phyloP scores from a whole-genome alignment of 2,888 invertebrate species.

The Himalopsyche kuldschensis region DNA sequence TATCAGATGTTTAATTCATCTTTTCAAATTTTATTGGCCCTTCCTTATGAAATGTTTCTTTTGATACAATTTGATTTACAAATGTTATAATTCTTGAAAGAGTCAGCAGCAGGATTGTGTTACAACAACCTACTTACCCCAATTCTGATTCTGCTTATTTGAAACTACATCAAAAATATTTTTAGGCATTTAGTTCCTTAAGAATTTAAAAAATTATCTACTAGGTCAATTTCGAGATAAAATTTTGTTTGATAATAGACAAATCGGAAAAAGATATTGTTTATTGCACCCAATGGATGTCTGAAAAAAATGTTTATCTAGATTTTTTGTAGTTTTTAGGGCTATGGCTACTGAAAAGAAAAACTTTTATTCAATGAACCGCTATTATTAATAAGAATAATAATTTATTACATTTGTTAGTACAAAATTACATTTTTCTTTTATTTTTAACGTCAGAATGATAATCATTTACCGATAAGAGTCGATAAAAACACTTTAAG shows the following conservation, averaged over 20 bases:
- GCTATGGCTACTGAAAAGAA: conserved; percentile 5
- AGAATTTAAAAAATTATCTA: too few species aligned
- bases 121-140: not conserved
- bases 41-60: not conserved
- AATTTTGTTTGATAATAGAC: too few species aligned
- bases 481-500: conserved; percentile 44
- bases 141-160: not conserved
- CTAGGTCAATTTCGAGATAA: too few species aligned
- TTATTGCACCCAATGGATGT: not conserved
- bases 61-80: not conserved
- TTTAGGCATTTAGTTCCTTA: not conserved
- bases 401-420: conserved; percentile 12
- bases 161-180: not conserved
- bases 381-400: conserved; percentile 11
- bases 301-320: not conserved
- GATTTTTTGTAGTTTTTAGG: not conserved
- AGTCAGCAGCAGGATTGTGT: not conserved
- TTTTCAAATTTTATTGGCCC: not conserved
- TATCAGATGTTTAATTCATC: not conserved
- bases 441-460: conserved; percentile 46
- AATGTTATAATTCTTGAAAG: not conserved
- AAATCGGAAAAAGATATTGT: not conserved
- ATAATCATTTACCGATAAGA: conserved; percentile 42
- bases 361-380: conserved; percentile 15
- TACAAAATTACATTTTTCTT: conserved; percentile 39